phyloP scores from a whole-genome alignment of 2,797 vertebrate genomes.

The Rhinella marina region DNA sequence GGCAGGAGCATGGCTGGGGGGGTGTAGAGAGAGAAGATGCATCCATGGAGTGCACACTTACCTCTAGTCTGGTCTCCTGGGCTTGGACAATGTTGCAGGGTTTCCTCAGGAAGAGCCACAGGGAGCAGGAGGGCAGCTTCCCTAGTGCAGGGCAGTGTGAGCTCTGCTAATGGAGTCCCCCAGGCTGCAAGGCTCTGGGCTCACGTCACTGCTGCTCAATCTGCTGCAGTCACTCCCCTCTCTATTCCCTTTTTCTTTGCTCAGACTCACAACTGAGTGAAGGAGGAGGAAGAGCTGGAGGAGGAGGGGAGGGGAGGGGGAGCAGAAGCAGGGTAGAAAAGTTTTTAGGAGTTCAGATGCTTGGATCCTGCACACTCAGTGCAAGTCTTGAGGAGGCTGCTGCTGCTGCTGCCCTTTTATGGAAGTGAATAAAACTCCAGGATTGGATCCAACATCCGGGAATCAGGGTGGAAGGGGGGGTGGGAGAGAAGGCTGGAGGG shows the following conservation, averaged over 20 bases:
- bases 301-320: background rate
- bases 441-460: conserved; percentile 74
- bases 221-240: conserved; percentile 44
- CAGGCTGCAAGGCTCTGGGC: conserved; percentile 33
- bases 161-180: conserved; percentile 53
- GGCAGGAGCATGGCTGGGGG: conserved; percentile 22
- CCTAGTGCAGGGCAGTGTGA: conserved; percentile 22
- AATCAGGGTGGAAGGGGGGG: conserved; percentile 57
- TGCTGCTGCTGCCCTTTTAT: conserved; percentile 74
- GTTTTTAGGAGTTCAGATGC: conserved; percentile 14
- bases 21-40: conserved; percentile 45
- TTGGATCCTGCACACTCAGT: conserved; percentile 9
- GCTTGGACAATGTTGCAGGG: background rate
- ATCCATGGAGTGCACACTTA: conserved; percentile 26
- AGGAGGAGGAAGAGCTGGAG: conserved; percentile 39
- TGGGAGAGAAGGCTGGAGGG: conserved; percentile 49
- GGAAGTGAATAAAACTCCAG: conserved; percentile 69
- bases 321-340: background rate
- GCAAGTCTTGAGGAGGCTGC: conserved; percentile 57
- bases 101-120: background rate
- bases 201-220: conserved; percentile 48
- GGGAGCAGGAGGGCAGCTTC: background rate
- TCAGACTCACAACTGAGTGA: conserved; percentile 38
- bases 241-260: conserved; percentile 28
- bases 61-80: conserved; percentile 15